phyloP scores from a whole-genome alignment of 2,888 invertebrate species.

The Stenoptilia bipunctidactyla region DNA sequence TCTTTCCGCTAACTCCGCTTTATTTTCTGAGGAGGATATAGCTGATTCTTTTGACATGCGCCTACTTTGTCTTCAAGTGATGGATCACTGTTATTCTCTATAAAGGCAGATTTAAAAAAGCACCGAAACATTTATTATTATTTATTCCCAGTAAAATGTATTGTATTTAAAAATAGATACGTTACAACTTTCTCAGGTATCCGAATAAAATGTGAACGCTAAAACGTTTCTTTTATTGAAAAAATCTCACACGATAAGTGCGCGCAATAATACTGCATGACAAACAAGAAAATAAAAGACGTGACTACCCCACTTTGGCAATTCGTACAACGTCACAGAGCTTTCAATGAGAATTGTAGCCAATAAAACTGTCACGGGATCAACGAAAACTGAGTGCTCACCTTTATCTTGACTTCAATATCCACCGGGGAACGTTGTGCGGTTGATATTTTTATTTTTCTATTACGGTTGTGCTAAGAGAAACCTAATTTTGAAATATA shows the following conservation, averaged over 20 bases:
- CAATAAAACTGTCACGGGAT: slow-evolving; percentile 26
- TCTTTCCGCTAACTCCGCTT: neutral
- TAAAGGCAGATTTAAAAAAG: too few relatives aligned
- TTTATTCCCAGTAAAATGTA: too few relatives aligned
- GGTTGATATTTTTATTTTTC: slow-evolving; percentile 15
- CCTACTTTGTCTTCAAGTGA: neutral
- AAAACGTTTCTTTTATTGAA: too few relatives aligned
- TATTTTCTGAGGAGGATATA: neutral
- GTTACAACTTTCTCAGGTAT: too few relatives aligned
- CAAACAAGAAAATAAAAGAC: slow-evolving; percentile 2
- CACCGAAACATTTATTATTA: too few relatives aligned
- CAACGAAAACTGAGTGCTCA: slow-evolving; percentile 17
- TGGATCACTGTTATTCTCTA: neutral
- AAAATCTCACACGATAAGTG: neutral
- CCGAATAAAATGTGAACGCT: too few relatives aligned
- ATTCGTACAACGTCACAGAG: slow-evolving; percentile 25
- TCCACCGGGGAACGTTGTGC: slow-evolving; percentile 19
- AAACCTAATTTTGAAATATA: too few relatives aligned
- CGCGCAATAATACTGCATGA: neutral
- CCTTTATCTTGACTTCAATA: slow-evolving; percentile 25
- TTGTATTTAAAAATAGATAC: too few relatives aligned
- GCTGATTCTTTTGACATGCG: neutral
- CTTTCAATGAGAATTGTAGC: slow-evolving; percentile 21
- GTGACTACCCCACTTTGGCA: slow-evolving; percentile 14
- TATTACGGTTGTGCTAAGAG: too few relatives aligned